Base-by-base conservation (phyloP, 2,888 invertebrate genomes). In the Idaea aversata region DNA sequence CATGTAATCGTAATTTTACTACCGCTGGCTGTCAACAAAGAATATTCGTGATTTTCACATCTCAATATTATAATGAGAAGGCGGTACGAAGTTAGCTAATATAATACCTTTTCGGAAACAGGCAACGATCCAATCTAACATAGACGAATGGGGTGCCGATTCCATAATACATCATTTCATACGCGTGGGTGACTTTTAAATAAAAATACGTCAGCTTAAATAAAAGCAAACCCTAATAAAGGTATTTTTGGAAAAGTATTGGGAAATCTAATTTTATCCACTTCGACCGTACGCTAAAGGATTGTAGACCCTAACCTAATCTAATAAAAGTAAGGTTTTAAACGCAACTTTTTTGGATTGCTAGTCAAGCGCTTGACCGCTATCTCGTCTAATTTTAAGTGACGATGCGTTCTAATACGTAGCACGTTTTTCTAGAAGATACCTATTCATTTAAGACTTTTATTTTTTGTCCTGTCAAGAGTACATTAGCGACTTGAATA, bases 31-130 rank as follows among this genome's bases (percentile, higher is more conserved):
- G 47, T 47, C 47, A 47, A 47, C 47, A 47, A 47, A 47, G 47
- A 47, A 47, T 13, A 47, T 47, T 47, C 47, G 10, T 13, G 47
- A 7, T 13, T 47, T 47, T 47, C 47, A 47, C 47, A 47, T 62
- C 58, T 57, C 63, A 25, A 57, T 59, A 16, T 60, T 63, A 61
- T 47, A 16, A n/a, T 57, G 57, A 47, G 47, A 47, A 47, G 47
- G 7, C 47, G 47, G 47, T 47, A 47, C 47, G 47, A 47, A 47
- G 10, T 47, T 4, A 47, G 47, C 10, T 47, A 47, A 47, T 47
- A 47, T 25, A 25, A 25, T 25, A 25, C 25, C 47, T 10, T 13
- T 4, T 13, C 10, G 47, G 7, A 47, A 13, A 47, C 47, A 47
- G 47, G 13, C 13, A 47, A 13, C 6, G 47, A 47, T 13, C 47